These are phyloP conservation scores for Piscicola geometra DNA, from an alignment of 2,888 invertebrate genomes.

Conservation along the genomic window DNA sequence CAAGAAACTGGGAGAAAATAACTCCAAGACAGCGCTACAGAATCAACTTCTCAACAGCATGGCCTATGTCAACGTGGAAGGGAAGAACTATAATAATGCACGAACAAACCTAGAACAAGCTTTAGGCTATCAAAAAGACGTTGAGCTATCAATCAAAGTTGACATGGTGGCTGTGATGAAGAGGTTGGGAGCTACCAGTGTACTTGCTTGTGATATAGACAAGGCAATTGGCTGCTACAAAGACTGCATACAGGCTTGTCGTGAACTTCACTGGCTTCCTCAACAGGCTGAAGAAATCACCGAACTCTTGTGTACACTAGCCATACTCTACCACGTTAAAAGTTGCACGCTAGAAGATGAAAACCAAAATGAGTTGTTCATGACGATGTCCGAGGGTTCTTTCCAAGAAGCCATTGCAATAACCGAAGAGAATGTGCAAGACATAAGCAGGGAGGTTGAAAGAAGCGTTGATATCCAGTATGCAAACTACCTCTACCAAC, in stretches of 20 bases:
- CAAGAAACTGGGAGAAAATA: conserved; percentile 41
- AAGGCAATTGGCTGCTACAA: conserved; percentile 53
- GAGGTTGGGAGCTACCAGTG: conserved; percentile 53
- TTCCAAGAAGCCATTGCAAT: conserved; percentile 50
- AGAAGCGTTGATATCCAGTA: conserved; percentile 51
- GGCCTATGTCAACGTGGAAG: conserved; percentile 53
- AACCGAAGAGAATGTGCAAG: conserved; percentile 24
- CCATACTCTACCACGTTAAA: conserved; percentile 54
- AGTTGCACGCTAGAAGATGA: conserved; percentile 51
- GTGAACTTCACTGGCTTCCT: conserved; percentile 47
- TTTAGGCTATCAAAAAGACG: conserved; percentile 51
- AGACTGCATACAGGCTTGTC: conserved; percentile 51
- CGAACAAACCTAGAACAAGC: conserved; percentile 53
- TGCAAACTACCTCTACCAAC: conserved; percentile 53
- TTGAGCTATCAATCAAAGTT: conserved; percentile 53
- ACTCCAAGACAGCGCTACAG: conserved; percentile 46
- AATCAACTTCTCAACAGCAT: conserved; percentile 53
- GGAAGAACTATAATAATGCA: conserved; percentile 52
- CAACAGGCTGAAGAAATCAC: conserved; percentile 49
- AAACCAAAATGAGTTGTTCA: conserved; percentile 50
- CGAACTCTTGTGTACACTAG: conserved; percentile 50
- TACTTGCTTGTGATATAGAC: conserved; percentile 52
- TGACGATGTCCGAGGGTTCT: conserved; percentile 49
- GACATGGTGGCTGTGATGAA: conserved; percentile 52
- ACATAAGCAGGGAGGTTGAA: conserved; percentile 47